Percentiles rank a stretch among this genome's conserved stretches.
phyloP scores from a whole-genome alignment of 2,888 invertebrate genomes.

The Nudaria mundana region DNA sequence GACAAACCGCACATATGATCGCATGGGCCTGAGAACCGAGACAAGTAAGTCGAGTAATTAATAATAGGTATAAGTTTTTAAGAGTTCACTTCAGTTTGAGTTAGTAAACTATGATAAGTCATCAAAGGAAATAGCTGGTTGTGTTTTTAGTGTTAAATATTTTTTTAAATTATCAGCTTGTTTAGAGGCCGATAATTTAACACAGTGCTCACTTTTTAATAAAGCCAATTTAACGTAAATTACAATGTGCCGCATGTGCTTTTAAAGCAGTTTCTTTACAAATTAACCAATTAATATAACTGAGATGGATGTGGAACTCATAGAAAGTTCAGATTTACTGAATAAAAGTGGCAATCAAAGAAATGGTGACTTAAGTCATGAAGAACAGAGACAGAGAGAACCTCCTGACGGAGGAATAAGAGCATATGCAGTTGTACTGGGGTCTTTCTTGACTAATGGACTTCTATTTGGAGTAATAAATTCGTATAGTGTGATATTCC shows the following conservation, averaged over 20 bases:
- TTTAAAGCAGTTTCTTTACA: constrained; percentile 25
- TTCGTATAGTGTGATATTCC: constrained; percentile 91
- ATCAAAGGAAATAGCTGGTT: too few relatives aligned
- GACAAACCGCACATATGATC: too few relatives aligned
- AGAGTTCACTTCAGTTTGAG: too few relatives aligned
- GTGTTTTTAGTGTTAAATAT: too few relatives aligned
- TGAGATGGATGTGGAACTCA: constrained; percentile 52
- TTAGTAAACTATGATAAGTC: too few relatives aligned
- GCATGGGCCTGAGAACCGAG: too few relatives aligned
- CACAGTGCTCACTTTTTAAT: too few relatives aligned
- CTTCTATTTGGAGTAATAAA: constrained; percentile 95
- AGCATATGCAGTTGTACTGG: constrained; percentile 91
- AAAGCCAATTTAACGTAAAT: too few relatives aligned
- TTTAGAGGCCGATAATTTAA: too few relatives aligned
- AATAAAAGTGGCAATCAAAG: constrained; percentile 39
- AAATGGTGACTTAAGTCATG: constrained; percentile 42
- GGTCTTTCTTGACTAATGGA: constrained; percentile 94
- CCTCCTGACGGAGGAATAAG: constrained; percentile 89
- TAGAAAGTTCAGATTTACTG: constrained; percentile 61
- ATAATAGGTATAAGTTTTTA: too few relatives aligned
- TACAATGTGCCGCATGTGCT: constrained; percentile 27
- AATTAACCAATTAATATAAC: constrained; percentile 28
- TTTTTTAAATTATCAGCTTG: too few relatives aligned
- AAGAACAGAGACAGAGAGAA: constrained; percentile 39
- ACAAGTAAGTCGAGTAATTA: too few relatives aligned